These are phyloP conservation scores for Polydrusus tereticollis DNA, from an alignment of 2,888 invertebrate genomes.

Conservation along the genomic window DNA sequence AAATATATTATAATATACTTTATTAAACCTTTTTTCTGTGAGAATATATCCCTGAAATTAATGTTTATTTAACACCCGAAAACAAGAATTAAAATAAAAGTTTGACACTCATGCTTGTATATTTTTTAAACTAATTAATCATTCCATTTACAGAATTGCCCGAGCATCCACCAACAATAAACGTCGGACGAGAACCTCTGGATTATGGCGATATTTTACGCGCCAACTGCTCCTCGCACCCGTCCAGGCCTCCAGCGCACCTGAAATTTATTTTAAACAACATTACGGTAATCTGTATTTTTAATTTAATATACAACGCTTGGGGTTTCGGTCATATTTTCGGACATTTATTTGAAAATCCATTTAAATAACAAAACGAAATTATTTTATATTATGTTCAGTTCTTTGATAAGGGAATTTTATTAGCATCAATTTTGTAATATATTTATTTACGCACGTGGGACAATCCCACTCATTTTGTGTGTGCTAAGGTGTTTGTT, in stretches of 20 bases:
- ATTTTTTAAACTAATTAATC: conserved; percentile 31
- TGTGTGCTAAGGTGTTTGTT: too few species aligned
- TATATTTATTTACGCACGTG: too few species aligned
- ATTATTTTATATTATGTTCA: too few species aligned
- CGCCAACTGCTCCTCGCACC: conserved; percentile 85
- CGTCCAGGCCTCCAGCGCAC: conserved; percentile 80
- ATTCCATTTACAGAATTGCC: conserved; percentile 76
- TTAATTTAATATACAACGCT: conserved; percentile 34
- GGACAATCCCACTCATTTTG: too few species aligned
- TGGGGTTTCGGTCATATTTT: conserved; percentile 20
- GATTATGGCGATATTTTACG: conserved; percentile 80
- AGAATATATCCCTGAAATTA: too few species aligned
- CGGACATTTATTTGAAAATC: conserved; percentile 8
- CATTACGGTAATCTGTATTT: conserved; percentile 75
- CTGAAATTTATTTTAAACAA: conserved; percentile 85
- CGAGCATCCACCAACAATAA: conserved; percentile 75
- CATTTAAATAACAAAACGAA: conserved; percentile 8
- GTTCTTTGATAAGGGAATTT: too few species aligned
- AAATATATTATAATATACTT: too few species aligned
- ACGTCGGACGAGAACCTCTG: conserved; percentile 81
- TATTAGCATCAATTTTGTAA: too few species aligned
- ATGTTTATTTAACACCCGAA: too few species aligned
- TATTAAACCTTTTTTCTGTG: too few species aligned
- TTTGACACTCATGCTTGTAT: too few species aligned
- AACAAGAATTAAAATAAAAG: too few species aligned